A percentile compares a stretch with the other conserved stretches of the same genome.
Conservation (phyloP, 2,888 invertebrate species). For the Tipula lateralis region DNA sequence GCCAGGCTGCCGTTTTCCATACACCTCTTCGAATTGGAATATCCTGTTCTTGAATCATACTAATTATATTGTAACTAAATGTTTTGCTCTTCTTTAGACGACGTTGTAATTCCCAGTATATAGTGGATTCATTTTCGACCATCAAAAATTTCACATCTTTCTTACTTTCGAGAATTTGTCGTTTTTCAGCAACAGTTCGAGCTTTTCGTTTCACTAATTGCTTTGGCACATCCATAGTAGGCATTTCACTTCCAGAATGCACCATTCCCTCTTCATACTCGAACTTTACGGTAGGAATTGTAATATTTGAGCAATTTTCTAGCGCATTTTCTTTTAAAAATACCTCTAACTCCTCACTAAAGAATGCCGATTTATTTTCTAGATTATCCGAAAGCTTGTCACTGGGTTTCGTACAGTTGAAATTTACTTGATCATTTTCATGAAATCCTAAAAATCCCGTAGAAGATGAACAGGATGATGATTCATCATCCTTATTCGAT, state of each 20-base stretch:
- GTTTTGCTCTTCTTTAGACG: conserved; percentile 41
- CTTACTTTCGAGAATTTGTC: conserved; percentile 47
- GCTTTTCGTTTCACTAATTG: conserved; percentile 47
- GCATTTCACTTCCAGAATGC: conserved; percentile 41
- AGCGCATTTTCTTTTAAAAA: conserved; percentile 51
- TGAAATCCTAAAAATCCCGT: neutral
- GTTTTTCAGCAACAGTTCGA: conserved; percentile 54
- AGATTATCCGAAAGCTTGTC: neutral
- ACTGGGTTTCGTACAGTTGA: neutral
- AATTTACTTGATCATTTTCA: neutral
- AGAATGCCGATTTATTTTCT: conserved; percentile 45
- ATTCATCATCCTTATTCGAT: neutral
- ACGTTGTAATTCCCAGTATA: conserved; percentile 45
- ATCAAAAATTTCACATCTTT: conserved; percentile 45
- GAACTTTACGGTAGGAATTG: neutral
- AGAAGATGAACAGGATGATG: neutral
- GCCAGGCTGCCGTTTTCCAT: conserved; percentile 46
- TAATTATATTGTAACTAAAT: conserved; percentile 41
- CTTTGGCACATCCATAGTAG: conserved; percentile 44
- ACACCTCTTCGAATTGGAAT: conserved; percentile 46
- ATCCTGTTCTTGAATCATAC: conserved; percentile 40
- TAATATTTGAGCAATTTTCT: conserved; percentile 39
- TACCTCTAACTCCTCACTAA: conserved; percentile 51
- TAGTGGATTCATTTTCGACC: conserved; percentile 48
- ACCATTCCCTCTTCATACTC: conserved; percentile 43